Evolutionary conservation across 2,113 vertebrate species (phyloP).

Genomic region (Neoarius graeffei): DNA sequence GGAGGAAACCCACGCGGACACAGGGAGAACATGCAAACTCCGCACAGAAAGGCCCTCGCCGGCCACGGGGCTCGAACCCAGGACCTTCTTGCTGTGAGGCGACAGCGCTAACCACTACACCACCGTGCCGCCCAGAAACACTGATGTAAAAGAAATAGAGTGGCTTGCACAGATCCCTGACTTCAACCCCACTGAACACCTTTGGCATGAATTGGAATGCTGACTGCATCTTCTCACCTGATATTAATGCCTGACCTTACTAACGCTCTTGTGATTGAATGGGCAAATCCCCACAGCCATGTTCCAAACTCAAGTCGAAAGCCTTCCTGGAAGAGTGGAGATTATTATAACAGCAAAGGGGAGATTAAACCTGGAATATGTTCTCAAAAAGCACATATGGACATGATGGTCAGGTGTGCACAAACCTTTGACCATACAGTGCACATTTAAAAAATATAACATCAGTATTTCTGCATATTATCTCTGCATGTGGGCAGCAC

Average conservation of each 20-base stretch:
- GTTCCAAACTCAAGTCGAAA: not conserved
- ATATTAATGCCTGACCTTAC: not conserved
- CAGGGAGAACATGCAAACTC: too few relatives aligned
- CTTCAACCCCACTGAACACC: not conserved
- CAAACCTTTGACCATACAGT: not conserved
- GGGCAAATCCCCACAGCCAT: not conserved
- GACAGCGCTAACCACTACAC: too few relatives aligned
- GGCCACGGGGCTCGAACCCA: too few relatives aligned
- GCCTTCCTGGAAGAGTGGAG: not conserved
- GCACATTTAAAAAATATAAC: not conserved
- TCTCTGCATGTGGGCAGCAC: too few relatives aligned
- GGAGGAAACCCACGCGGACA: too few relatives aligned
- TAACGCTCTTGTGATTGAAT: not conserved
- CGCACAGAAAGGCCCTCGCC: too few relatives aligned
- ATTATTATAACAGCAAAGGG: not conserved
- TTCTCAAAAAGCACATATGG: not conserved
- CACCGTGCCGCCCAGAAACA: too few relatives aligned
- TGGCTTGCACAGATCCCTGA: not conserved
- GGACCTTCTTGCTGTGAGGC: too few relatives aligned
- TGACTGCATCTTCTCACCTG: not conserved
- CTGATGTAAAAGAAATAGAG: not conserved
- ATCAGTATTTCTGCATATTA: not conserved
- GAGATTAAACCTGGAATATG: not conserved
- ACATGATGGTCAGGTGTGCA: not conserved
- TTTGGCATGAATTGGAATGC: not conserved